phyloP scores from a whole-genome alignment of 1,140 invertebrate species.

The Drosophila navojoa region DNA sequence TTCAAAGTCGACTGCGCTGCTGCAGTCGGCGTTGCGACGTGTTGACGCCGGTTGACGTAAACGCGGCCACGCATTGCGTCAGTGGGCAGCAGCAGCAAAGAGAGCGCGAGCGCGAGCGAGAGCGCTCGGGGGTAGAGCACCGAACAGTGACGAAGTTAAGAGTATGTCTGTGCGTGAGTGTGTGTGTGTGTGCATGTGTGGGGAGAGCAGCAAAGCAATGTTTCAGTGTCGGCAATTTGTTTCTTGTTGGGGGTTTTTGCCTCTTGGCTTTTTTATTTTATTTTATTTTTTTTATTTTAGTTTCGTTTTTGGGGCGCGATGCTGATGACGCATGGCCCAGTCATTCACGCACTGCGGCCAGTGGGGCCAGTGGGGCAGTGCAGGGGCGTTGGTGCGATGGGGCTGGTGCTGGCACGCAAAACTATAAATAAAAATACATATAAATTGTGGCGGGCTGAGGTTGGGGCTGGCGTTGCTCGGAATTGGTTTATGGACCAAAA shows the following conservation, averaged over 20 bases:
- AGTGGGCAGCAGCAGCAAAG: constrained; percentile 29
- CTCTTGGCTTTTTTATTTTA: constrained; percentile 2
- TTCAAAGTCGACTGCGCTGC: constrained; percentile 9
- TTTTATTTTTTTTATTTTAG: constrained; percentile 22
- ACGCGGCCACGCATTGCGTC: constrained; percentile 66
- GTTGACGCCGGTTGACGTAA: constrained; percentile 60
- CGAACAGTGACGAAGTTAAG: constrained; percentile 13
- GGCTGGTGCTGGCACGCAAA: constrained; percentile 15
- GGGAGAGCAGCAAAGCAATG: not conserved
- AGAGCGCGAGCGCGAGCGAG: not conserved
- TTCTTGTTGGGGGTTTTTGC: constrained; percentile 20
- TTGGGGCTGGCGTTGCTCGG: not conserved
- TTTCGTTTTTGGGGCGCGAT: constrained; percentile 27
- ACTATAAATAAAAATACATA: constrained; percentile 29
- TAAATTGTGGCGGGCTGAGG: constrained; percentile 1
- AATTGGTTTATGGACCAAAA: too few species aligned
- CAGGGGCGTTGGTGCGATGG: constrained; percentile 6
- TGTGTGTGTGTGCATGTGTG: not conserved
- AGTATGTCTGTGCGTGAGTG: not conserved
- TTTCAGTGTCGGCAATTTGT: constrained; percentile 36
- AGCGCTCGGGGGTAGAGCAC: not conserved
- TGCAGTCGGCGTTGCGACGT: constrained; percentile 8
- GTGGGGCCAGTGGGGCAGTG: not conserved
- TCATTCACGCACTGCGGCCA: constrained; percentile 31
- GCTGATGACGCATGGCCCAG: constrained; percentile 59